A percentile compares a stretch with the other conserved stretches of the same genome.
These are phyloP conservation scores for Callospermophilus lateralis DNA, from an alignment of 2,113 vertebrate genomes.

Conservation along the genomic window DNA sequence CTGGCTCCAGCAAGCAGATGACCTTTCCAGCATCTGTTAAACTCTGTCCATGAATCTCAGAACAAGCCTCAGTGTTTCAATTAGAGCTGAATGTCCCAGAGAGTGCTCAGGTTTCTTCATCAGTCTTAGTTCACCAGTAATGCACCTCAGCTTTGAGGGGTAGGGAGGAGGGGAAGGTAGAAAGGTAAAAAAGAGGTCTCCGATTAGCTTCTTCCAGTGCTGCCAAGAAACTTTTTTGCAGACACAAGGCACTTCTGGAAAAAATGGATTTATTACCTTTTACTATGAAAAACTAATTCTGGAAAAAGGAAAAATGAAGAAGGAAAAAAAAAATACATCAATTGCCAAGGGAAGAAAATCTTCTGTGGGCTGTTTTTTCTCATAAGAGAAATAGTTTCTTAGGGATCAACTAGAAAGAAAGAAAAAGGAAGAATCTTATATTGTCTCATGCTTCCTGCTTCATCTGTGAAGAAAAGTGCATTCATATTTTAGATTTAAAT, in stretches of 20 bases:
- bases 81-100: constrained; percentile 82
- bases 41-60: constrained; percentile 83
- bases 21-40: constrained; percentile 83
- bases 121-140: constrained; percentile 86
- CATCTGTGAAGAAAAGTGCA: constrained; percentile 72
- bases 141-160: constrained; percentile 86
- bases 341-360: constrained; percentile 75
- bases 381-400: constrained; percentile 85
- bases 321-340: not conserved
- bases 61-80: constrained; percentile 82
- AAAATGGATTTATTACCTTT: constrained; percentile 78
- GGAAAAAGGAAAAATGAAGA: constrained; percentile 67
- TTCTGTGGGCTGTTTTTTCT: constrained; percentile 76
- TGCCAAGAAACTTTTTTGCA: constrained; percentile 85
- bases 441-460: constrained; percentile 74
- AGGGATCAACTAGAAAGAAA: constrained; percentile 72
- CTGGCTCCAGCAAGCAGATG: constrained; percentile 76
- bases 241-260: constrained; percentile 88
- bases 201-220: constrained; percentile 85
- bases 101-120: constrained; percentile 87
- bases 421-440: constrained; percentile 71
- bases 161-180: constrained; percentile 80
- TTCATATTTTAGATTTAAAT: constrained; percentile 72
- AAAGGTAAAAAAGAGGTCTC: constrained; percentile 87
- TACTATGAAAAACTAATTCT: constrained; percentile 81